These are phyloP conservation scores for Lucifuga dentata DNA, from an alignment of 2,113 vertebrate genomes.

Conservation along the genomic window DNA sequence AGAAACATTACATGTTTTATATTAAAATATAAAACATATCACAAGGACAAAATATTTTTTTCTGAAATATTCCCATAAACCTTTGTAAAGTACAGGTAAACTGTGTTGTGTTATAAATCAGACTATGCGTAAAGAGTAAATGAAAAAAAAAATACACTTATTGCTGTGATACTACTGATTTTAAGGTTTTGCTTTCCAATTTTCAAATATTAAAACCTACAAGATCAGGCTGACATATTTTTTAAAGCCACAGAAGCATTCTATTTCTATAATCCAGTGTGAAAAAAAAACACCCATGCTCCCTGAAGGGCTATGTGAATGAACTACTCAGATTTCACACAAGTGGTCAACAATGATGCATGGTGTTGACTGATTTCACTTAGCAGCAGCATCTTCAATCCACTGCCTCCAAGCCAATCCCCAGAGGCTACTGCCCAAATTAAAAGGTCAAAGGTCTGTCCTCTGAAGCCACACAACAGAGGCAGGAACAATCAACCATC, in stretches of 20 bases:
- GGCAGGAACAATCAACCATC: conserved; percentile 44
- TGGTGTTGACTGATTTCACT: conserved; percentile 69
- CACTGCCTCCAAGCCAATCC: conserved; percentile 4
- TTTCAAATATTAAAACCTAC: conserved; percentile 11
- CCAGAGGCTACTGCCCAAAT: conserved; percentile 59
- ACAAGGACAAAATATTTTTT: not conserved
- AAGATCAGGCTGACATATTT: not conserved
- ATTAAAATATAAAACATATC: not conserved
- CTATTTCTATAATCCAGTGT: conserved; percentile 43
- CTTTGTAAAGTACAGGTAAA: no score
- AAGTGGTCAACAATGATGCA: conserved; percentile 54
- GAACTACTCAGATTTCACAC: conserved; percentile 65
- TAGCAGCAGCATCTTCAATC: conserved; percentile 25
- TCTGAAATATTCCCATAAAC: no score
- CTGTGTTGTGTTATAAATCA: no score
- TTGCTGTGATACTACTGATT: no score
- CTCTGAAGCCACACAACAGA: conserved; percentile 45
- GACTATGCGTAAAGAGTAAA: no score
- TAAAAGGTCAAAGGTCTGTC: conserved; percentile 66
- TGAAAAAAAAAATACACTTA: no score
- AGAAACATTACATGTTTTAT: no score
- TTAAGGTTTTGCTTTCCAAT: no score
- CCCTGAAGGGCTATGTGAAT: conserved; percentile 32
- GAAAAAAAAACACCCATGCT: no score
- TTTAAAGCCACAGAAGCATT: not conserved